Conservation (phyloP, 2,888 invertebrate genomes). For the Cryptocheilus praepositus region DNA sequence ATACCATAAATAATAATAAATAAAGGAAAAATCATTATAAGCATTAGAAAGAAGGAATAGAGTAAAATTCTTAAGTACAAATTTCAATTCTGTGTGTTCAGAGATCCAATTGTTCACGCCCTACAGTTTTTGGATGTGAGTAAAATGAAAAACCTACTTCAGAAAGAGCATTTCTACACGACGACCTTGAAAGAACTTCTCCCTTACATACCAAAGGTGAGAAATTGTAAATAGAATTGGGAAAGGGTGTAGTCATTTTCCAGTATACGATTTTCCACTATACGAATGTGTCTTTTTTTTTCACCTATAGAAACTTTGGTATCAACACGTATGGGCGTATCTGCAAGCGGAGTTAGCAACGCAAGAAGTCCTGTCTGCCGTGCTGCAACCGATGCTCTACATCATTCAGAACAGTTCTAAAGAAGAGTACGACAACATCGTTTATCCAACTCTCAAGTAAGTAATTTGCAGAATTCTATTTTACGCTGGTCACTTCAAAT, state of each 20-base stretch:
- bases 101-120: constrained; percentile 93
- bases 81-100: constrained; percentile 68
- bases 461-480: constrained; percentile 14
- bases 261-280: background rate
- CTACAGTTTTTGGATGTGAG: constrained; percentile 95
- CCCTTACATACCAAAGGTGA: constrained; percentile 89
- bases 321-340: constrained; percentile 94
- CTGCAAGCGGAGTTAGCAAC: constrained; percentile 89
- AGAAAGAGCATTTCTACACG: constrained; percentile 93
- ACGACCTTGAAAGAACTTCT: constrained; percentile 90
- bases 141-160: constrained; percentile 91
- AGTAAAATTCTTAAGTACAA: background rate
- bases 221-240: too few relatives aligned
- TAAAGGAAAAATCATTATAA: background rate
- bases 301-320: constrained; percentile 91
- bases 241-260: too few relatives aligned
- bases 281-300: background rate
- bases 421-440: constrained; percentile 87
- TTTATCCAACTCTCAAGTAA: constrained; percentile 91
- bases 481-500: background rate
- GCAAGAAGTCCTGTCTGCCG: constrained; percentile 90
- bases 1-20: background rate
- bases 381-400: constrained; percentile 88
- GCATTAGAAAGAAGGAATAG: background rate
- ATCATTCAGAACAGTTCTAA: constrained; percentile 86